These are phyloP conservation scores for Eciton burchellii DNA, from an alignment of 1,140 invertebrate species.

Conservation along the genomic window DNA sequence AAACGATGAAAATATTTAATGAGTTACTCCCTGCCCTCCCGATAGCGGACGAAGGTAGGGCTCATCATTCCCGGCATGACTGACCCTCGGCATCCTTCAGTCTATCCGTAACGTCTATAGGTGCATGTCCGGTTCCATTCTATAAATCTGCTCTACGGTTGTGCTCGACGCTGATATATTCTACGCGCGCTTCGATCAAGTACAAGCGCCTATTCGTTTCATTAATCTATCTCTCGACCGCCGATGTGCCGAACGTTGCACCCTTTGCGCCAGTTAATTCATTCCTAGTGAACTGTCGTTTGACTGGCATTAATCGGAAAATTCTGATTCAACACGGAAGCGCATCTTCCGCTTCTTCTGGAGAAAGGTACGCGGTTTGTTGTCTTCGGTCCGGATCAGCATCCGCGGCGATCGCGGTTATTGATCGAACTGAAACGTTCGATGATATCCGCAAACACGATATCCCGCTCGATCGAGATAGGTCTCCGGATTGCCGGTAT, in stretches of 20 bases:
- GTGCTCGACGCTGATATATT: not conserved
- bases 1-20: constrained; percentile 50
- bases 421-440: not conserved
- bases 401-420: not conserved
- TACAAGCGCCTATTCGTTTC: not conserved
- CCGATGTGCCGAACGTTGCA: not conserved
- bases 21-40: constrained; percentile 14
- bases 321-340: not conserved
- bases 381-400: not conserved
- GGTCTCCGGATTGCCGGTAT: constrained; percentile 46
- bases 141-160: constrained; percentile 3
- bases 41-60: constrained; percentile 21
- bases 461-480: constrained; percentile 45
- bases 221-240: not conserved
- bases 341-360: not conserved
- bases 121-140: constrained; percentile 3
- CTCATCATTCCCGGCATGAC: not conserved
- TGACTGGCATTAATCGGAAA: not conserved
- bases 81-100: constrained; percentile 40
- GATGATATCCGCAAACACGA: constrained; percentile 10
- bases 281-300: not conserved
- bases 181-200: not conserved
- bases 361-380: not conserved
- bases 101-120: constrained; percentile 29
- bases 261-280: not conserved